Evolutionary conservation across 92 coral and sea anemone genomes (phyloP).

Genomic region (Zoanthus gigantus): DNA sequence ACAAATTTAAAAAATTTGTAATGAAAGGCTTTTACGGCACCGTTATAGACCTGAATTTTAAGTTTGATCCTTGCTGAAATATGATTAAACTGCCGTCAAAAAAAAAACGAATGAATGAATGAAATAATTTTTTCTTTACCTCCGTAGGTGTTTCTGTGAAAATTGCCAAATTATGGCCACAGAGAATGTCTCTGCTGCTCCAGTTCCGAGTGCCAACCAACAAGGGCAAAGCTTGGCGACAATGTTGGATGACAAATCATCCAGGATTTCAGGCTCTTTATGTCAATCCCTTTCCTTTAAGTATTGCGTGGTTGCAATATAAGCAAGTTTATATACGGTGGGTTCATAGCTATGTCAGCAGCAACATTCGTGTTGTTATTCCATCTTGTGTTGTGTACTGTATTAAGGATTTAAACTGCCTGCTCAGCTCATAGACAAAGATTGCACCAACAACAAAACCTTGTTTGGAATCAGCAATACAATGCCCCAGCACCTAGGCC

Average conservation of each 20-base stretch:
- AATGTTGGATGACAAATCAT: slow-evolving; percentile 11
- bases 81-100: neutral
- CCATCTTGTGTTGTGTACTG: slow-evolving; percentile 30
- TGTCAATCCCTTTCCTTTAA: too few species aligned
- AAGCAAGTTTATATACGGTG: slow-evolving; percentile 2
- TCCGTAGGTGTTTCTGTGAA: neutral
- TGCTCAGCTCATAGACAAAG: too few species aligned
- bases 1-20: neutral
- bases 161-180: neutral
- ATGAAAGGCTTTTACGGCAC: neutral
- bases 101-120: neutral
- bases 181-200: neutral
- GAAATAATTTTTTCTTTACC: neutral
- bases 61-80: neutral
- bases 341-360: slow-evolving; percentile 26
- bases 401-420: neutral
- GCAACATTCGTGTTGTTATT: slow-evolving; percentile 22
- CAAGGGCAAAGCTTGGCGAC: neutral
- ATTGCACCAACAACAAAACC: too few species aligned
- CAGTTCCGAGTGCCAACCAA: neutral
- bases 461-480: too few species aligned
- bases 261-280: neutral
- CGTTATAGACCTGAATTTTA: neutral
- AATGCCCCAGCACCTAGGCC: too few species aligned
- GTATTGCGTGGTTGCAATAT: slow-evolving; percentile 3